phyloP scores from a whole-genome alignment of 2,113 vertebrate species.

The Felis catus region F.catus_Fca126_mat1.0 CM031412.1:75928001-75928500 shows the following conservation, averaged over 20 bases:
- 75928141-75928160: background rate
- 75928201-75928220: background rate
- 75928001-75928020: no score
- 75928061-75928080: background rate
- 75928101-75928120: background rate
- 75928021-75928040: background rate
- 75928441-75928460: background rate
- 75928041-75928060: background rate
- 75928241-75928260: background rate
- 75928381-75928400: no score
- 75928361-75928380: background rate
- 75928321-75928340: background rate
- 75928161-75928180: background rate
- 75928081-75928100: background rate
- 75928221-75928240: background rate
- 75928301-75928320: background rate
- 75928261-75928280: background rate
- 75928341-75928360: background rate
- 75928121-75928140: background rate
- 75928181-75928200: background rate
- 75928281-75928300: background rate
- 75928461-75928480: fast-evolving
- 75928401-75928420: fast-evolving
- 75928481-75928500: fast-evolving
- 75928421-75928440: background rate